Percentiles rank a stretch among this genome's conserved stretches.
phyloP scores from a whole-genome alignment of 1,140 invertebrate species.

The Caenorhabditis latens region DNA sequence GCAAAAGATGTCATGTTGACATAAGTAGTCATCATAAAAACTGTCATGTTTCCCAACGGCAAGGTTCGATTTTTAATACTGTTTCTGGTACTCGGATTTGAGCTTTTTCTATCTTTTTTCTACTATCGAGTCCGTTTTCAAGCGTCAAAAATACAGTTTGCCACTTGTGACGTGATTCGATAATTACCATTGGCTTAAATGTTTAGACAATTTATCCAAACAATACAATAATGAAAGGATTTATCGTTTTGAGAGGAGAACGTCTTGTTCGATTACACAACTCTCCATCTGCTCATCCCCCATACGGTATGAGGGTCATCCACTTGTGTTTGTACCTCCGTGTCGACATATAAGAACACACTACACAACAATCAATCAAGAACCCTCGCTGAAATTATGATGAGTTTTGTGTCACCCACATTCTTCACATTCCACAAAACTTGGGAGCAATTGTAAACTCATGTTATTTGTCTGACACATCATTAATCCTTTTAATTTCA shows the following conservation, averaged over 20 bases:
- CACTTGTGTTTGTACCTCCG: constrained; percentile 12
- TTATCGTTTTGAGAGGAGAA: constrained; percentile 33
- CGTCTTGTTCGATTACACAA: constrained; percentile 49
- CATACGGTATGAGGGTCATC: constrained; percentile 46
- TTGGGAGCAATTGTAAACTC: constrained; percentile 19
- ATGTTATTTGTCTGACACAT: constrained; percentile 37
- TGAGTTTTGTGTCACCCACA: not conserved
- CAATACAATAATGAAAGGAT: constrained; percentile 13
- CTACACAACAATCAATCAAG: not conserved
- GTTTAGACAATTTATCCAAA: constrained; percentile 25
- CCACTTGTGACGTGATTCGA: not conserved
- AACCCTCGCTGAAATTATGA: not conserved
- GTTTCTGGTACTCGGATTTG: no score
- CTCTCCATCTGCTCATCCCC: constrained; percentile 15
- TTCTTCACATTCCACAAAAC: constrained; percentile 39
- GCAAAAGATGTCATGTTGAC: not conserved
- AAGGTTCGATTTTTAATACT: no score
- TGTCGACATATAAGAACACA: not conserved
- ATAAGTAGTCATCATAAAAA: no score
- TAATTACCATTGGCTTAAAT: constrained; percentile 16
- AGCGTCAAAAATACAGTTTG: no score
- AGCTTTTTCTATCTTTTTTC: no score
- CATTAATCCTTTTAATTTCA: constrained; percentile 50
- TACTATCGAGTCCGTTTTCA: no score
- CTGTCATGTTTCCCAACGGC: no score